Conservation (phyloP, 2,888 invertebrate genomes). For the Eulithis prunata region DNA sequence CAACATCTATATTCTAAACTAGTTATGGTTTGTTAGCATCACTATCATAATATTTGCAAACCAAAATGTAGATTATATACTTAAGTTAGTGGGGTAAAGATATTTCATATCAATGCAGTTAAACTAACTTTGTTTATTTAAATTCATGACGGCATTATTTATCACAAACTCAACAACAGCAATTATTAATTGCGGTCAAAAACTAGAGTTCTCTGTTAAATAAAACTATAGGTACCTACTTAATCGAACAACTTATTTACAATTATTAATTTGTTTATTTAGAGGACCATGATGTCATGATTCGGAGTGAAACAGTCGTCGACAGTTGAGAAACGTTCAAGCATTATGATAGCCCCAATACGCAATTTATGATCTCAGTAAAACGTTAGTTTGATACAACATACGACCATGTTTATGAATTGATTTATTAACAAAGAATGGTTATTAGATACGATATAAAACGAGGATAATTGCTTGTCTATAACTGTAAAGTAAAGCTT, state of each 20-base stretch:
- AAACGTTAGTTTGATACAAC: slow-evolving; percentile 32
- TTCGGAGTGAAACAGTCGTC: slow-evolving; percentile 8
- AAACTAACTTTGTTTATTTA: too few species aligned
- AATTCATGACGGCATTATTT: too few species aligned
- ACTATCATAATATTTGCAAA: too few species aligned
- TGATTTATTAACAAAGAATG: slow-evolving; percentile 40
- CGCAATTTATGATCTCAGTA: slow-evolving; percentile 32
- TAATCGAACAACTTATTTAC: background rate
- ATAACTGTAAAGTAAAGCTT: slow-evolving; percentile 46
- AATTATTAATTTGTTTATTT: slow-evolving; percentile 18
- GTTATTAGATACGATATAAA: slow-evolving; percentile 42
- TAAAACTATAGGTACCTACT: background rate
- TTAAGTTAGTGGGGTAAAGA: too few species aligned
- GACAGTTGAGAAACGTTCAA: slow-evolving; percentile 18
- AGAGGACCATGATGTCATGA: slow-evolving; percentile 30
- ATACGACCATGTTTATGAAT: slow-evolving; percentile 36
- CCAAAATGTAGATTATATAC: too few species aligned
- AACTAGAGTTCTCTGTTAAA: too few species aligned
- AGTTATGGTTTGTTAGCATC: too few species aligned
- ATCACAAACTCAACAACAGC: too few species aligned
- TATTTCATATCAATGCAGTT: too few species aligned
- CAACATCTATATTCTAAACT: too few species aligned
- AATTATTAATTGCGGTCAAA: too few species aligned
- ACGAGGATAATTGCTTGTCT: slow-evolving; percentile 42
- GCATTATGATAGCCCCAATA: slow-evolving; percentile 30